These are phyloP conservation scores for Panzeria rudis DNA, from an alignment of 2,888 invertebrate genomes.

Conservation along the genomic window DNA sequence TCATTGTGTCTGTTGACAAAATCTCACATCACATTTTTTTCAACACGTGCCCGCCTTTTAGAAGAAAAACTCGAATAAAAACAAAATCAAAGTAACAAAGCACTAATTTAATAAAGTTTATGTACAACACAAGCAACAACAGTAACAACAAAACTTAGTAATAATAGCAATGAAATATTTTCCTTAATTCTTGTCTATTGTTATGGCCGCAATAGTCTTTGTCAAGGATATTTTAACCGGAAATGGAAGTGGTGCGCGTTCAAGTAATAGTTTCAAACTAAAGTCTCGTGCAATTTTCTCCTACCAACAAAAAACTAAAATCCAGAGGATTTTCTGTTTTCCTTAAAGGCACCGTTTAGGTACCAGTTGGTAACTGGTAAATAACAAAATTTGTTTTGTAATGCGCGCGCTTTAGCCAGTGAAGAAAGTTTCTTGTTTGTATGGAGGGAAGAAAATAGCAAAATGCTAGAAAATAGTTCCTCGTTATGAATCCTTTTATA, in stretches of 20 bases:
- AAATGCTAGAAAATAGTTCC: constrained; percentile 48
- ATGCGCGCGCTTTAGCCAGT: constrained; percentile 68
- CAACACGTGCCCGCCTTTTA: not conserved
- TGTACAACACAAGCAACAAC: not conserved
- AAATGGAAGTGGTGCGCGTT: constrained; percentile 70
- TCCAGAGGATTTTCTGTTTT: constrained; percentile 28
- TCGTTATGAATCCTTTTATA: constrained; percentile 47
- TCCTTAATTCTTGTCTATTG: constrained; percentile 48
- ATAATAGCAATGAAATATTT: constrained; percentile 37
- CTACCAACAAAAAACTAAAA: constrained; percentile 57
- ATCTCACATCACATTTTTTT: constrained; percentile 43
- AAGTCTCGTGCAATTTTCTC: constrained; percentile 65
- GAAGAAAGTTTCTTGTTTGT: constrained; percentile 6
- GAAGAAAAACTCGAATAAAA: not conserved
- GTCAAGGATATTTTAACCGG: constrained; percentile 72
- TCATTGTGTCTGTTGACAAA: constrained; percentile 75
- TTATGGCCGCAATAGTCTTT: constrained; percentile 57
- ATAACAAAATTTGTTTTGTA: constrained; percentile 24
- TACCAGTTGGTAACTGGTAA: constrained; percentile 70
- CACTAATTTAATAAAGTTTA: constrained; percentile 24
- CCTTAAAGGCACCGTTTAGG: constrained; percentile 30
- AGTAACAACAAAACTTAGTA: constrained; percentile 8
- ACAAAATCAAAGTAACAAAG: constrained; percentile 23
- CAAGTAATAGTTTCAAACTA: constrained; percentile 73
- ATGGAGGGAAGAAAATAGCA: not conserved